Evolutionary conservation across 2,797 vertebrate species (phyloP).

Genomic region (Heterohyrax brucei): DNA sequence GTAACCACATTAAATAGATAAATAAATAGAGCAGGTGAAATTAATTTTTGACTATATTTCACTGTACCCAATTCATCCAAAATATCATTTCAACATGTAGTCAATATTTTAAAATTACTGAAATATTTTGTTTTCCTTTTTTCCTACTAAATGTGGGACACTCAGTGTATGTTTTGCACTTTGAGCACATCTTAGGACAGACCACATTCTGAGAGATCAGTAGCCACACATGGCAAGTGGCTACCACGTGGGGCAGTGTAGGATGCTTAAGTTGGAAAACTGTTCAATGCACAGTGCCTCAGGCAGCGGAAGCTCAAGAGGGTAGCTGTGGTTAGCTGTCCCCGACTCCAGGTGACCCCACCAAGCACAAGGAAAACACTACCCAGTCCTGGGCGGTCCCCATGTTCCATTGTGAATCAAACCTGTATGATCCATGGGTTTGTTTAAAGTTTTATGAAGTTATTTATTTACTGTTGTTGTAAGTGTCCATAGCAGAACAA

Average conservation of each 20-base stretch:
- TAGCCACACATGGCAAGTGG: not conserved
- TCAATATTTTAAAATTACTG: not conserved
- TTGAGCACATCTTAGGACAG: not conserved
- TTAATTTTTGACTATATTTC: not conserved
- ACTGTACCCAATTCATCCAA: not conserved
- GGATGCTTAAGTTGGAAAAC: not conserved
- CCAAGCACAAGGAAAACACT: not conserved
- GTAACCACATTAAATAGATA: not conserved
- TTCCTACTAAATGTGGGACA: not conserved
- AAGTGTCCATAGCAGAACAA: not conserved
- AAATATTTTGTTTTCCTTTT: not conserved
- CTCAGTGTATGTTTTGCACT: not conserved
- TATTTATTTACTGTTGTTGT: not conserved
- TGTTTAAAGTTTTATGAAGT: not conserved
- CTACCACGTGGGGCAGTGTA: not conserved
- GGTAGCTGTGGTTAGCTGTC: not conserved
- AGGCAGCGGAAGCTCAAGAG: not conserved
- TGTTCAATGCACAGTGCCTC: not conserved
- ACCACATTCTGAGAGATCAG: not conserved
- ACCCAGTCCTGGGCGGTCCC: not conserved
- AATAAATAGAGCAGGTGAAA: not conserved
- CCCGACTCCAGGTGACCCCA: not conserved
- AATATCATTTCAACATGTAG: constrained; percentile 8
- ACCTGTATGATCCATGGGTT: not conserved
- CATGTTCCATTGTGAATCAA: not conserved